These are phyloP conservation scores for Pelusios castaneus DNA, from an alignment of 2,113 vertebrate species.

Conservation along the genomic window DNA sequence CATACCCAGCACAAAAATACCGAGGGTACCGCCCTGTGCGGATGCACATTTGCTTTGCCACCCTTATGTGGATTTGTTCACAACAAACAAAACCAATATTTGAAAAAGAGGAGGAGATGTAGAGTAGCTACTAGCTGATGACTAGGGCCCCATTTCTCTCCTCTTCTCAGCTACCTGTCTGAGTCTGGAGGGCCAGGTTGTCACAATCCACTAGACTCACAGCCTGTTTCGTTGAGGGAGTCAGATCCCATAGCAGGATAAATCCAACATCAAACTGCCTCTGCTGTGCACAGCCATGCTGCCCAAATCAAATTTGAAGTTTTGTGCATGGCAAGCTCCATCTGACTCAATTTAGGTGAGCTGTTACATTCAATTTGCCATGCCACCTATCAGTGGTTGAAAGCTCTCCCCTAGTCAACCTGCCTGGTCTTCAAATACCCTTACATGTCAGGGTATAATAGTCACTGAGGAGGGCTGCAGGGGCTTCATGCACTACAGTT, in stretches of 20 bases:
- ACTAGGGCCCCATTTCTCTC: neutral
- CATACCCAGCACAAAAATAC: neutral
- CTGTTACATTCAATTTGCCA: constrained; percentile 25
- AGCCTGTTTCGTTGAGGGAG: constrained; percentile 56
- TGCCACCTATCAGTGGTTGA: neutral
- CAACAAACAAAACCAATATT: neutral
- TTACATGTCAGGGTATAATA: neutral
- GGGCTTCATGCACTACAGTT: neutral
- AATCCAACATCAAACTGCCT: constrained; percentile 66
- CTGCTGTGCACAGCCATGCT: constrained; percentile 18
- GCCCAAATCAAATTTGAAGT: constrained; percentile 71
- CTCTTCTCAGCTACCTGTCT: constrained; percentile 27
- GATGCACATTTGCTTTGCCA: neutral
- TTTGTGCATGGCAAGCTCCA: constrained; percentile 17
- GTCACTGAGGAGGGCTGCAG: constrained; percentile 18
- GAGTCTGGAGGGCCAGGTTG: constrained; percentile 43
- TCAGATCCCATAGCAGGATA: constrained; percentile 68
- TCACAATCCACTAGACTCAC: constrained; percentile 59
- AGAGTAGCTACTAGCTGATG: neutral
- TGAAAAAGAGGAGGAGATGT: neutral
- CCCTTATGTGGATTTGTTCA: neutral
- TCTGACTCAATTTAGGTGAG: constrained; percentile 56
- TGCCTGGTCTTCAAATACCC: constrained; percentile 11
- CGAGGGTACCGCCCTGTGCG: neutral
- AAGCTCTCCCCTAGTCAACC: constrained; percentile 10